Evolutionary conservation across 2,797 vertebrate genomes (phyloP), one percentile per base, ranked within the genome.

Genomic region (Melopsittacus undulatus): DNA sequence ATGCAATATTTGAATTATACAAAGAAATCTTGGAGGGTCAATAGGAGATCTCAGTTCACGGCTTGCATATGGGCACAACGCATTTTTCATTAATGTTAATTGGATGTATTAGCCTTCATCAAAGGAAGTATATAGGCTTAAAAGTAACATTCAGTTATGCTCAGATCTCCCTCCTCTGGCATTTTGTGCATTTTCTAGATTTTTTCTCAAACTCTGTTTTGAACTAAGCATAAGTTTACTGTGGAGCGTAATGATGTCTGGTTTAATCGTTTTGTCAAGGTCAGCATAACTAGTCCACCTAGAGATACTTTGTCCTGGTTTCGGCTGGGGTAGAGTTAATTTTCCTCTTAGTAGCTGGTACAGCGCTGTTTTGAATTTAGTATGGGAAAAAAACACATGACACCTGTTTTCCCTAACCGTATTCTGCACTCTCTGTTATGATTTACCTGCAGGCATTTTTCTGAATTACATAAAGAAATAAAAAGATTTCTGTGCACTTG

Each of bases 81-180:
- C 4, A 61, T 90, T 95, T 95, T 83, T 94, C 78, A 87, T 97
- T 93, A 90, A 92, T 83, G 75, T 81, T 95, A 93, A 94, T 87
- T 94, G 52, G 62, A 96, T 94, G 90, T 92, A 83, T 92, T 95
- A 90, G 61, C 46, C 38, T 87, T 49, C 68, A 92, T 90, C 75
- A 90, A 95, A 96, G 72, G 42, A 94, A 81, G 40, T 30, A 85
- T 73, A 68, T 32, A 89, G 16, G 43, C 72, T 90, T 89, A 90
- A 95, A 92, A 89, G 76, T 73, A 94, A 54, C 38, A 67, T 81
- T 69, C 78, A 80, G 72, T 90, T 72, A 76, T 67, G 38, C 52
- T 89, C 34, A 87, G 19, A 92, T 87, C 24, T 87, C 36, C 43
- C 13, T 89, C 24, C 20, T 95, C 87, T 67, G 29, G 54, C 43